A percentile compares a stretch with the other conserved stretches of the same genome.
Conservation (phyloP, 2,797 vertebrate species). For the Lutjanus argentimaculatus region DNA sequence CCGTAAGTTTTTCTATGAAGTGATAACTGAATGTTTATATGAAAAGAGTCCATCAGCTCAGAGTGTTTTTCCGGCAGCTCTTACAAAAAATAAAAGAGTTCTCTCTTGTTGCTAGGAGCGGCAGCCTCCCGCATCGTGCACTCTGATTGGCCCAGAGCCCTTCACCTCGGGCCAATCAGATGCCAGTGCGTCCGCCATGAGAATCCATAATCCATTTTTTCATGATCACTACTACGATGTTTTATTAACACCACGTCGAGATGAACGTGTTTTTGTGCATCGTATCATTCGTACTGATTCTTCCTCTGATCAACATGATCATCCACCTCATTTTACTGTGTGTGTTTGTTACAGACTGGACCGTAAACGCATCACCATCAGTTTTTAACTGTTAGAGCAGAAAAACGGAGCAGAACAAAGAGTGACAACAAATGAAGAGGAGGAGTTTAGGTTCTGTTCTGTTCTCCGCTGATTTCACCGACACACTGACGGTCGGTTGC, state of each 20-base stretch:
- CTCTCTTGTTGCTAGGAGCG: slow-evolving; percentile 80
- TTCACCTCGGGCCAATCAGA: slow-evolving; percentile 72
- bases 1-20: too few relatives aligned
- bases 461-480: neutral
- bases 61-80: too few relatives aligned
- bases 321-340: too few relatives aligned
- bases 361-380: too few relatives aligned
- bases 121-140: slow-evolving; percentile 45
- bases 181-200: slow-evolving; percentile 63
- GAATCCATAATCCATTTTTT: slow-evolving; percentile 46
- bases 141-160: slow-evolving; percentile 71
- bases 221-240: neutral
- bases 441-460: neutral
- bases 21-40: too few relatives aligned
- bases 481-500: neutral
- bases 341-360: neutral
- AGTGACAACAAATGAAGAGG: neutral
- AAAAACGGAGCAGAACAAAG: too few relatives aligned
- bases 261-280: too few relatives aligned
- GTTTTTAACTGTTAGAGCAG: too few relatives aligned
- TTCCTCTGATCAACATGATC: neutral
- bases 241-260: neutral
- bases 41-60: too few relatives aligned
- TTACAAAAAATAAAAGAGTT: too few relatives aligned
- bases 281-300: neutral